Base-by-base conservation (phyloP, 1,140 invertebrate genomes). In the Bilobella aurantiaca region DNA sequence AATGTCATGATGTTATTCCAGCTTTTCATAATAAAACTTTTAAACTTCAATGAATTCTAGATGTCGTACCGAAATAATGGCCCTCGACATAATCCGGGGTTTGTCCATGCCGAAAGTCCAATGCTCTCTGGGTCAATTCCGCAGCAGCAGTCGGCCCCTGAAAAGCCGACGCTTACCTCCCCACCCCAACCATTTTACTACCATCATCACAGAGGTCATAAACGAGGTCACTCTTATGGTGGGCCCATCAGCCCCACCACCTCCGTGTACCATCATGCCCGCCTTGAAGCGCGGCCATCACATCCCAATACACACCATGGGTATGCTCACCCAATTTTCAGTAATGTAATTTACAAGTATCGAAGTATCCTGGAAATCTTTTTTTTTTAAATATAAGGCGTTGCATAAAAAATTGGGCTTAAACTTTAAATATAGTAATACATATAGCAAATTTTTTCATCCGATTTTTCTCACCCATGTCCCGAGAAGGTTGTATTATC, bases 251-350 rank as follows among this genome's bases (percentile, higher is more conserved):
- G 60, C 58, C 64, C 65, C 21, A 28, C 69, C 3, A 34, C 64
- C 12, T 56, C 68, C 30, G 64, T 58, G 56, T 60, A 47, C 27
- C 68, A 73, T 34, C 71, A 73, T 63, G 27, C 56, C 1, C 66
- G 64, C 28, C 37, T 73, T n/a, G 71, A 73, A 60, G 59, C 66
- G 3, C 14, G 71, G 1, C 71, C 71, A 2, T 73, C 71, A 23
- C 68, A 73, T 65, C 71, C 71, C 28, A 73, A 70, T 47, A 68
- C 68, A 14, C 63, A 65, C 59, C 71, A 72, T 32, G 67, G 62
- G 63, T 66, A 62, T 37, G 30, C 23, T 58, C 28, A n/a, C n/a
- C n/a, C n/a, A n/a, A n/a, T n/a, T n/a, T n/a, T n/a, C n/a, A n/a
- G n/a, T n/a, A n/a, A n/a, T n/a, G n/a, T n/a, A n/a, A n/a, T n/a